Evolutionary conservation across 2,113 vertebrate genomes (phyloP), one percentile per base, ranked within the genome.

Genomic region (Cinclus mexicanus): DNA sequence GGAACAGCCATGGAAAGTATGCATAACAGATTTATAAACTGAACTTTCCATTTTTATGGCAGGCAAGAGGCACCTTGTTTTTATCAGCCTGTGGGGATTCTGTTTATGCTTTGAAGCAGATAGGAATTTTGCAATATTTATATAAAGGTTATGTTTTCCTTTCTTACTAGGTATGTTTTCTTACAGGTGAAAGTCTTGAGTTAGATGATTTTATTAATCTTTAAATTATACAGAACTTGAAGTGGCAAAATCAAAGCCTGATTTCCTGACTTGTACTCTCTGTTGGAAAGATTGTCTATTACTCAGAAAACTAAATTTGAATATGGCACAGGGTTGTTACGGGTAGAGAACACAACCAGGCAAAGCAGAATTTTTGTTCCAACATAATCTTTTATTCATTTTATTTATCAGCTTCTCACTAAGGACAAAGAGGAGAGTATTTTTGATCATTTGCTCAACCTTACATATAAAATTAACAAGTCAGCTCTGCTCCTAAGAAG

Each of bases 1-100:
- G 63, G 49, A 95, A 76, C 23, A 92, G 65, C 56, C 57, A 72
- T 65, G 57, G 80, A 89, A 93, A 92, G 95, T 90, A 89, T 65
- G 46, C 79, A 84, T 79, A 88, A 61, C 7, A 57, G 31, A 12
- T 95, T 92, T 90, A 83, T 56, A 50, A 94, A 52, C 19, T 89
- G 56, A 95, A 67, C 6, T 91, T 87, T 87, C 42, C 31, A 15
- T 91, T 74, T 87, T 6, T 28, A 55, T 25, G 50, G 16, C 42
- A 76, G 67, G 55, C 22, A 72, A 90, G 37, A 80, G 11, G 16
- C 0, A 5, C 20, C 16, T 65, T 59, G 10, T 67, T 88, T 94
- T 80, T 53, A 71, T 35, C 31, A 69, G 17, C 11, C n/a, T 60
- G 12, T 55, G 24, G 46, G 21, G 20, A 90, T 80, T 70, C 55